Evolutionary conservation across 2,797 vertebrate species (phyloP).

Genomic region (Steatocranus sp.): DNA sequence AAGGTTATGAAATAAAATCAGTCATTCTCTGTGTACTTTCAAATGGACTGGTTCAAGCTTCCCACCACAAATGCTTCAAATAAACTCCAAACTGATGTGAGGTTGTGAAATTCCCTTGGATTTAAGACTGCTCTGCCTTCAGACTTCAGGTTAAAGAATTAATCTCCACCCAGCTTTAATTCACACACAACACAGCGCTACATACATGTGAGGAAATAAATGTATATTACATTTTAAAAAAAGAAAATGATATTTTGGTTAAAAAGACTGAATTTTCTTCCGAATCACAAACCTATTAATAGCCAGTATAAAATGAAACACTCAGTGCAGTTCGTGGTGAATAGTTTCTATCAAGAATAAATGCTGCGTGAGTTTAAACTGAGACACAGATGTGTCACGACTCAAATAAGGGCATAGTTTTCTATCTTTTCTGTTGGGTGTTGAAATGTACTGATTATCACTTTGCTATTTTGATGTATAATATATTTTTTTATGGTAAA

Average conservation of each 20-base stretch:
- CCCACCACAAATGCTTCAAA: conserved; percentile 62
- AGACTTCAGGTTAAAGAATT: conserved; percentile 46
- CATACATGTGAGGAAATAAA: neutral
- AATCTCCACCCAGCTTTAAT: conserved; percentile 11
- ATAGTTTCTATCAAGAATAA: neutral
- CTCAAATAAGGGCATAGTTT: neutral
- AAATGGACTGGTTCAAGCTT: conserved; percentile 67
- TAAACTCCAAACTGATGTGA: conserved; percentile 65
- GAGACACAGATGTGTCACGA: neutral
- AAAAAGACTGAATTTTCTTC: neutral
- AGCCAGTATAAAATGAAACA: neutral
- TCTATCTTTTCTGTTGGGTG: neutral
- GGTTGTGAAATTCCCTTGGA: conserved; percentile 64
- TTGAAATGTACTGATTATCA: neutral
- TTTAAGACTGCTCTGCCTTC: conserved; percentile 45
- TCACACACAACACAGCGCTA: neutral
- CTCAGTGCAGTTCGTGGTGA: neutral
- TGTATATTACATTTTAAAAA: neutral
- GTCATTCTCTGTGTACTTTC: conserved; percentile 77
- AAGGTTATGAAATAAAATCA: conserved; percentile 66
- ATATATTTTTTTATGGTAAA: neutral
- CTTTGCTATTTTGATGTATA: neutral
- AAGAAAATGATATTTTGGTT: neutral
- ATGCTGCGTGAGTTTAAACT: neutral
- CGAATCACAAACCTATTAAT: neutral